Evolutionary conservation across 2,113 vertebrate genomes (phyloP), one percentile per base, ranked within the genome.

Genomic region (Trogon surrucura): DNA sequence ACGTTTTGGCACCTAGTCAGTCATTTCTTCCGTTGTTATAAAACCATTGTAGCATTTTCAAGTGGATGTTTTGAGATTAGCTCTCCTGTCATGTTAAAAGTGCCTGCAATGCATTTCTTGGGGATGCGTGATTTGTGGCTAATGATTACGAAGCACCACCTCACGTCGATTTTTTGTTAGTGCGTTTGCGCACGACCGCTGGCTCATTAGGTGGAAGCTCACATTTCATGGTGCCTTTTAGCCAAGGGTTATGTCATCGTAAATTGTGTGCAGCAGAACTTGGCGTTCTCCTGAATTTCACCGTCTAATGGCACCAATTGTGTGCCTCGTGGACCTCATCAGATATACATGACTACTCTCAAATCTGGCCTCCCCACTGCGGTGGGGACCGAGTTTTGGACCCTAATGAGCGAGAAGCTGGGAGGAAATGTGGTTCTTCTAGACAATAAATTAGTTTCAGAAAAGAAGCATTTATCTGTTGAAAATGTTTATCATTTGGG

Each of bases 321-420:
- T 47, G 38, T 86, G 78, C 72, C 60, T 82, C 2, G 1, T 62
- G 71, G 60, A 57, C 71, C 75, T 94, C 89, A 88, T 95, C 85
- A 85, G 88, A 54, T 83, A 70, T 19, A 84, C 83, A 84, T 81
- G 95, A 36, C 64, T 96, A 82, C 85, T 95, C 58, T 88, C 85
- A 91, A 86, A 90, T 93, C 82, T 89, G 86, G 61, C 65, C n/a
- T 62, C 19, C 64, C 67, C 48, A 5, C 60, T 74, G 57, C 3
- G 0, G 17, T 2, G 0, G 48, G 65, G 44, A 61, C 71, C 32
- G 64, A 78, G 65, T 66, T 86, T 89, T 84, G 88, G 67, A 58
- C 78, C 44, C 38, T 93, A 89, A 88, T 88, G 85, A 91, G 75
- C 38, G 26, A 82, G 71, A 74, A 91, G 48, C 78, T 80, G 75